Evolutionary conservation across 1,140 invertebrate species (phyloP).

Genomic region (Papilio xuthus): DNA sequence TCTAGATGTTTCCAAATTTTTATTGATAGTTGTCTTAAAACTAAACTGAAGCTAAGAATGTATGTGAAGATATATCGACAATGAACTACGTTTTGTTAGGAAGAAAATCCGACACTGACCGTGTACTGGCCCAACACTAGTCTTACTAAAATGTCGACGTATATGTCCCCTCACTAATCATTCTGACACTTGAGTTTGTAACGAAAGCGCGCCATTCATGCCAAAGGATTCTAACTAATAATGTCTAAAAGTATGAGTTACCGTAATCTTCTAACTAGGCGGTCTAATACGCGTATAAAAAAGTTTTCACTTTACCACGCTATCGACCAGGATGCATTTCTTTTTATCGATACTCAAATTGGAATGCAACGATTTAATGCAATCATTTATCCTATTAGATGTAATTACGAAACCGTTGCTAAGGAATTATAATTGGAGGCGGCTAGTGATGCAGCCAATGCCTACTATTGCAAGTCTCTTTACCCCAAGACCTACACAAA

Average conservation of each 20-base stretch:
- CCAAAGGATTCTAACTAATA: no score
- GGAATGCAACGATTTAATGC: slow-evolving; percentile 49
- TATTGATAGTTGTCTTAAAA: no score
- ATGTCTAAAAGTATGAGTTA: no score
- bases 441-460: slow-evolving; percentile 33
- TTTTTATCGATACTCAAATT: slow-evolving; percentile 46
- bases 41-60: no score
- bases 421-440: slow-evolving; percentile 49
- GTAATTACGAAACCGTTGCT: slow-evolving; percentile 49
- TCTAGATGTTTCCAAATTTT: not conserved
- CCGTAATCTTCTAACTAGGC: not conserved
- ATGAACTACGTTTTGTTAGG: no score
- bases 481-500: slow-evolving; percentile 43
- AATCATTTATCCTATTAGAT: slow-evolving; percentile 51
- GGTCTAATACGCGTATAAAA: not conserved
- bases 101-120: no score
- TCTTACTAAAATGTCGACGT: no score
- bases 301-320: slow-evolving; percentile 21
- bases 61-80: no score
- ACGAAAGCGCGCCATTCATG: no score
- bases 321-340: slow-evolving; percentile 48
- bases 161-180: no score
- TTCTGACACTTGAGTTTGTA: no score
- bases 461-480: not conserved
- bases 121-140: no score